Percentiles rank a stretch among this genome's conserved stretches.
Conservation (phyloP, 1,140 invertebrate genomes). For the Cyclina sinensis region DNA sequence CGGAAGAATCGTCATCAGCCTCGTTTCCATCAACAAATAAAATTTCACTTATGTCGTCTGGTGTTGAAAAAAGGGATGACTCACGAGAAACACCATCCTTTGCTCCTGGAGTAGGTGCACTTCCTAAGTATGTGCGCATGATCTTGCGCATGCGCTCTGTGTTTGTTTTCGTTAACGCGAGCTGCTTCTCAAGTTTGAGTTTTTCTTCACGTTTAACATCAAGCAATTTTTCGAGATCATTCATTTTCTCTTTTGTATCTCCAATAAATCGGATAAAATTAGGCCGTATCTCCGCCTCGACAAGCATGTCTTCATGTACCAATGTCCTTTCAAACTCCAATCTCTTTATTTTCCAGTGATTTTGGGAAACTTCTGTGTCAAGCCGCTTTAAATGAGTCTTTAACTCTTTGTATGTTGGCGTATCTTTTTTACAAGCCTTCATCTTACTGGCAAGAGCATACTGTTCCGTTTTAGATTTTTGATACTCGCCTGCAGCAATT, state of each 20-base stretch:
- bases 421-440: constrained; percentile 37
- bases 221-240: constrained; percentile 49
- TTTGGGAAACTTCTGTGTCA: constrained; percentile 58
- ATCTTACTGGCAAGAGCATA: constrained; percentile 34
- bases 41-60: neutral
- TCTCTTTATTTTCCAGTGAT: constrained; percentile 68
- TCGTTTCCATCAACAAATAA: constrained; percentile 43
- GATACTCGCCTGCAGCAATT: constrained; percentile 36
- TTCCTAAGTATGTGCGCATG: constrained; percentile 61
- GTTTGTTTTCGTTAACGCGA: constrained; percentile 64
- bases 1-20: constrained; percentile 44
- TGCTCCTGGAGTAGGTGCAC: neutral
- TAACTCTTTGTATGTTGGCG: constrained; percentile 38
- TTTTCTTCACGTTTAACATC: constrained; percentile 53
- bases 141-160: constrained; percentile 67
- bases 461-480: constrained; percentile 58
- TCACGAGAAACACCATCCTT: constrained; percentile 40
- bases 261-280: constrained; percentile 75
- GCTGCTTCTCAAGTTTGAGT: constrained; percentile 55
- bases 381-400: constrained; percentile 46
- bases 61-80: neutral
- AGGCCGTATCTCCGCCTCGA: constrained; percentile 75
- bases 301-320: constrained; percentile 70
- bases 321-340: constrained; percentile 71
- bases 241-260: constrained; percentile 61